Percentiles rank a stretch among this genome's conserved stretches.
Conservation (phyloP, 2,888 invertebrate species). For the Calameuta pallipes region DNA sequence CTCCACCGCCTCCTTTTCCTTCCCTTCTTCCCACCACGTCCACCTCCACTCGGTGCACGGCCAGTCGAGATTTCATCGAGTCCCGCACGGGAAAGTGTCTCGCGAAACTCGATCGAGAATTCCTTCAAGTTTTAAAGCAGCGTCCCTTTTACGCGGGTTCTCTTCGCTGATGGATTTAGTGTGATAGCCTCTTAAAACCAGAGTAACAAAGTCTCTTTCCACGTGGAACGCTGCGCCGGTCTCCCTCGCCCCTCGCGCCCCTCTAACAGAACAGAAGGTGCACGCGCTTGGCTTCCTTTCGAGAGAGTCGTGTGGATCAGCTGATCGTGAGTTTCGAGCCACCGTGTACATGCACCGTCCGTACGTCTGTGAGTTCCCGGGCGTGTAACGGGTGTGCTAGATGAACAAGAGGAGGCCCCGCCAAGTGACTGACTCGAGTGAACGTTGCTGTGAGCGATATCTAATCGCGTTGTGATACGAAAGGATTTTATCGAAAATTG, state of each 20-base stretch:
- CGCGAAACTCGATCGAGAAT: background rate
- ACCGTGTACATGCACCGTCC: background rate
- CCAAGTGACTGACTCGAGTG: background rate
- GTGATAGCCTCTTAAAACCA: background rate
- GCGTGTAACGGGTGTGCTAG: background rate
- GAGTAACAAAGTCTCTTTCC: background rate
- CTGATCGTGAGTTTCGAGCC: constrained; percentile 2
- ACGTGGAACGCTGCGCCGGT: background rate
- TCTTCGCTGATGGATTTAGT: background rate
- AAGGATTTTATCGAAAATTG: background rate
- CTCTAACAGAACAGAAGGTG: background rate
- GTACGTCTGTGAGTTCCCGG: background rate
- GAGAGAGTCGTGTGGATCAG: constrained; percentile 1
- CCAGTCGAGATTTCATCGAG: background rate
- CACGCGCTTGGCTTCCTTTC: background rate
- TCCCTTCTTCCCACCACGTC: background rate
- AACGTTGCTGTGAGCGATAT: background rate
- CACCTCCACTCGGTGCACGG: background rate
- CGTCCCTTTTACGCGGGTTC: background rate
- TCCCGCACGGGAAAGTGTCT: background rate
- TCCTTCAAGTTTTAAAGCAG: background rate
- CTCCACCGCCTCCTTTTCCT: background rate
- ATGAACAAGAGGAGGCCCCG: background rate
- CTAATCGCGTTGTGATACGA: background rate
- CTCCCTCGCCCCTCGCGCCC: too few relatives aligned